phyloP scores from a whole-genome alignment of 2,888 invertebrate species.

The Eupithecia exiguata region DNA sequence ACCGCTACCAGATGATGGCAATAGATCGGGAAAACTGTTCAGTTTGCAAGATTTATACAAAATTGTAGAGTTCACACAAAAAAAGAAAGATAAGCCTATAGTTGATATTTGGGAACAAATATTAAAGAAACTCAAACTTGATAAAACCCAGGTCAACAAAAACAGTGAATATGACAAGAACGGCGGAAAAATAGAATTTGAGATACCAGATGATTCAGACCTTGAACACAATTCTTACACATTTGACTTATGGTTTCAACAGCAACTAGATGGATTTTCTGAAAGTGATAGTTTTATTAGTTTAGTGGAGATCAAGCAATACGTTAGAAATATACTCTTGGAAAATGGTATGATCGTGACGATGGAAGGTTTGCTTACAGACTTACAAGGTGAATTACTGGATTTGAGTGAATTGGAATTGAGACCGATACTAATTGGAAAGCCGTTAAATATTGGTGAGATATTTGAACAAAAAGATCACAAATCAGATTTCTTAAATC shows the following conservation, averaged over 20 bases:
- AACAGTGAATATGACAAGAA: not conserved
- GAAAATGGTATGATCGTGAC: constrained; percentile 55
- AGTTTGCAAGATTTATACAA: constrained; percentile 8
- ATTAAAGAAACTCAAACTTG: not conserved
- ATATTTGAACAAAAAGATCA: not conserved
- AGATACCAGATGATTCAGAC: not conserved
- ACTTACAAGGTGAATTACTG: constrained; percentile 51
- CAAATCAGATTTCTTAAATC: constrained; percentile 3
- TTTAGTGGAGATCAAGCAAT: constrained; percentile 14
- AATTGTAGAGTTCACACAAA: not conserved
- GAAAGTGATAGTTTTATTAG: not conserved
- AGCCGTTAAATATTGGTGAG: constrained; percentile 30
- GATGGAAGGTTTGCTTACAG: constrained; percentile 49
- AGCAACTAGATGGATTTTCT: not conserved
- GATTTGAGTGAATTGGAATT: constrained; percentile 56
- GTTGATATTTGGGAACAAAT: constrained; percentile 2
- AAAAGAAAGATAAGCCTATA: not conserved
- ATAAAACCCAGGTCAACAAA: not conserved
- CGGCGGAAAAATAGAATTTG: not conserved
- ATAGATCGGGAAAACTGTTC: not conserved
- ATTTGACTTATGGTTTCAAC: constrained; percentile 6
- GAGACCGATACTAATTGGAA: constrained; percentile 61
- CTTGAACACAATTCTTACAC: not conserved
- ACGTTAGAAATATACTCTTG: constrained; percentile 53
- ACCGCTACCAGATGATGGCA: not conserved